Evolutionary conservation across 1,140 invertebrate species (phyloP), one percentile per base, ranked within the genome.

Genomic region (Scaptomyza graminum): DNA sequence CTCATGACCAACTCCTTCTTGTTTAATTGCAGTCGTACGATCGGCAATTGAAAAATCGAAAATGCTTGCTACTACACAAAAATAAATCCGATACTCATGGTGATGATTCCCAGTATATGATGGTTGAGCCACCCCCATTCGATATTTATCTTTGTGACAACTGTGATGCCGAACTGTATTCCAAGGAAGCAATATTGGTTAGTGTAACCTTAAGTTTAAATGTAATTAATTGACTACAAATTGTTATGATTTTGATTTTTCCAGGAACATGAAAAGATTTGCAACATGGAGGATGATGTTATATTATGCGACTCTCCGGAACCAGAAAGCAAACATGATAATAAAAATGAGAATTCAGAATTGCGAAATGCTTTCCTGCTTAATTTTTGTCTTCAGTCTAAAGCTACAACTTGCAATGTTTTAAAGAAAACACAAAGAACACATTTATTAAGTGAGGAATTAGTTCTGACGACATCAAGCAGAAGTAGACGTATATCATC

Each of bases 91-190:
- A 91, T 75, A 68, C 76, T 34, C 91, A 92, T 63, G 87, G 90
- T 54, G 85, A 91, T 44, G 90, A 92, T 69, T 66, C 75, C 34
- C 73, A 85, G 62, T 81, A 92, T 60, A 87, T 91, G 65, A 93
- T 94, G 83, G 93, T 93, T 44, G 93, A 94, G 74, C 93, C 93
- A 52, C 91, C 92, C 2, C 90, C 90, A 1, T 93, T 94, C 49
- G 95, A 95, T 79, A 95, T 96, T 76, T 95, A 95, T 90, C 92
- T 95, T 8, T 96, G 95, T 83, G 95, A 96, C 75, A 95, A 94
- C 81, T 96, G 95, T 89, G 95, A 95, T 91, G 95, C 93, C 13
- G 93, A 94, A 90, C 92, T 94, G 46, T 89, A 93, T 59, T 93
- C 93, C 47, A 91, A 93, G 28, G 90, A 93, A 65, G 92, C 94